Base-by-base conservation (phyloP, 2,113 vertebrate genomes). In the Collichthys lucidus region DNA sequence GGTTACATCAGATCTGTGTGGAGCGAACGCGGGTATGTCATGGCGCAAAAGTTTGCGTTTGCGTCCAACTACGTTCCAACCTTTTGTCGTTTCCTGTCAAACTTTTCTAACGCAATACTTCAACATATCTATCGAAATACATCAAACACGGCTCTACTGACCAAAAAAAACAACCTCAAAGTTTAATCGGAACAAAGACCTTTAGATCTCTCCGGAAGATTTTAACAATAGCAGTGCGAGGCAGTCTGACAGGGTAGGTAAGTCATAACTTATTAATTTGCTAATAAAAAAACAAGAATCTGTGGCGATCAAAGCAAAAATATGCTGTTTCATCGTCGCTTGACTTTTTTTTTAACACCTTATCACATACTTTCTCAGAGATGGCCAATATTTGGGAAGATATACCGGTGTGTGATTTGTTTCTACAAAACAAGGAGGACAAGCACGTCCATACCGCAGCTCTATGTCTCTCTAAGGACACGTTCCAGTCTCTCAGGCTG, bases 271-370 rank as follows among this genome's bases (percentile, higher is more conserved):
- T 72, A 80, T 75, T 90, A 57, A 90, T 84, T 55, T 49, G 46
- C 20, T 74, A 29, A 63, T 68, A 77, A 82, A 82, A 82, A 62
- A 8, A 85, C 24, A 49, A 56, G 31, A 74, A 24, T 76, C 31
- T 47, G 44, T 17, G 14, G 24, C 12, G 56, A 88, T 90, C 68
- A 87, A 83, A 83, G 71, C n/a, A 20, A 78, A 72, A 72, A 62
- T 19, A 83, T 80, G 52, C 66, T 3, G 53, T 69, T 88, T 86
- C 59, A 82, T 75, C 67, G 63, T 17, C 69, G 24, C 62, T 29
- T 49, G 55, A 61, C 64, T 49, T 24, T 22, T 71, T 11, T 46
- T 46, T 5, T 46, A 31, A 17, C 40, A n/a, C 55, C 22, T 40
- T 4, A 1, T 47, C 52, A 16, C 40, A 50, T 4, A 5, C 3